phyloP scores from a whole-genome alignment of 2,113 vertebrate species.

The Spea multiplicata region DNA sequence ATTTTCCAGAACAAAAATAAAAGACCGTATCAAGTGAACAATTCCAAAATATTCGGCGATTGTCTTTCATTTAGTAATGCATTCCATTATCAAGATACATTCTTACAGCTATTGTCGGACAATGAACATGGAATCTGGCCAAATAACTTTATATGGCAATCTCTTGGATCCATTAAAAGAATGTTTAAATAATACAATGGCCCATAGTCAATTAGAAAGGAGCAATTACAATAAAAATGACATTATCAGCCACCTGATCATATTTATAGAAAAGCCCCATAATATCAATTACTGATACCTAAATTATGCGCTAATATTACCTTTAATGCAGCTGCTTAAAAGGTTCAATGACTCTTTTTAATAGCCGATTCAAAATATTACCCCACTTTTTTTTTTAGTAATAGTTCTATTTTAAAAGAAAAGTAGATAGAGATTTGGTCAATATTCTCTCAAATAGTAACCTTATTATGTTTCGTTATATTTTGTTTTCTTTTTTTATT shows the following conservation, averaged over 20 bases:
- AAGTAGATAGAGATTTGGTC: background rate
- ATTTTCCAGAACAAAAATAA: too few species aligned
- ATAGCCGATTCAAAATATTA: slow-evolving; percentile 2
- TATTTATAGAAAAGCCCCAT: slow-evolving; percentile 34
- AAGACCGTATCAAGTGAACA: too few species aligned
- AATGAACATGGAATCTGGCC: background rate
- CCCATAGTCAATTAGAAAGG: slow-evolving; percentile 38
- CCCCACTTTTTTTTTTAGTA: background rate
- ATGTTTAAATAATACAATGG: slow-evolving; percentile 37
- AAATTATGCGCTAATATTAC: slow-evolving; percentile 16
- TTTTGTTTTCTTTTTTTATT: too few species aligned
- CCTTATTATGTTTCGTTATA: too few species aligned
- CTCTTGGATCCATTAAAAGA: slow-evolving; percentile 29
- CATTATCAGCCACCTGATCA: slow-evolving; percentile 29
- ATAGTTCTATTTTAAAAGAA: background rate
- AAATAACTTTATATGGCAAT: slow-evolving; percentile 20
- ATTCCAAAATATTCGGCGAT: too few species aligned
- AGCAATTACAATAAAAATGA: slow-evolving; percentile 40
- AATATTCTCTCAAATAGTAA: too few species aligned
- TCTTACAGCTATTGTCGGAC: slow-evolving; percentile 3
- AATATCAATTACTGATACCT: slow-evolving; percentile 17
- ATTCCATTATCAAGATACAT: too few species aligned
- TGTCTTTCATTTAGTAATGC: too few species aligned
- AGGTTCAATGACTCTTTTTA: slow-evolving; percentile 16
- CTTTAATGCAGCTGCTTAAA: slow-evolving; percentile 21